Percentiles rank a stretch among this genome's conserved stretches.
Evolutionary conservation across 2,888 invertebrate species (phyloP).

Genomic region (Diploptera punctata): DNA sequence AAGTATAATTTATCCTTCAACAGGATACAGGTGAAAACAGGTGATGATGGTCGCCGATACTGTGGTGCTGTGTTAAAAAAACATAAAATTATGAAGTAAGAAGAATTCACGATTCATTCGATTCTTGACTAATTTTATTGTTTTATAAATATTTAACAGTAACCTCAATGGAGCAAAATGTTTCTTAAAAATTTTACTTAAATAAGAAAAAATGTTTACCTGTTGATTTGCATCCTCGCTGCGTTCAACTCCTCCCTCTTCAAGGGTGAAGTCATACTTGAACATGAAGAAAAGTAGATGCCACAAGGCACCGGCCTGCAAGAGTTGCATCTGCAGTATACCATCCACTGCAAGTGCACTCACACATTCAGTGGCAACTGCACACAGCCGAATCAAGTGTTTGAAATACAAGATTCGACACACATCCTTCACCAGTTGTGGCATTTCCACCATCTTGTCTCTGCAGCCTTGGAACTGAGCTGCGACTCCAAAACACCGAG

Average conservation of each 20-base stretch:
- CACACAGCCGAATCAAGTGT: slow-evolving; percentile 83
- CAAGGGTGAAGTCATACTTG: slow-evolving; percentile 95
- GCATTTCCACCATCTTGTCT: slow-evolving; percentile 83
- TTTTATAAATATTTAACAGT: too few relatives aligned
- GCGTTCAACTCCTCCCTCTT: slow-evolving; percentile 93
- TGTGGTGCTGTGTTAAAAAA: too few relatives aligned
- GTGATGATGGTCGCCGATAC: too few relatives aligned
- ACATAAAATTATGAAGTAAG: too few relatives aligned
- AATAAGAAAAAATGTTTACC: slow-evolving; percentile 47
- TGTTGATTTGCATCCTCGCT: slow-evolving; percentile 85
- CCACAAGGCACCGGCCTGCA: slow-evolving; percentile 89
- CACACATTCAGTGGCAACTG: slow-evolving; percentile 89
- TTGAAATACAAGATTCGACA: slow-evolving; percentile 86
- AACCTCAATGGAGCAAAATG: too few relatives aligned
- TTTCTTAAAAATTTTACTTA: too few relatives aligned
- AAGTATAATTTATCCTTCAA: too few relatives aligned
- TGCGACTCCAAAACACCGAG: slow-evolving; percentile 94
- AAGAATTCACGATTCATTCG: too few relatives aligned
- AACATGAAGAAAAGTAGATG: slow-evolving; percentile 89
- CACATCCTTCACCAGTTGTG: slow-evolving; percentile 86
- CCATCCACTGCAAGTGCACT: slow-evolving; percentile 87
- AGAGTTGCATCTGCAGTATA: slow-evolving; percentile 81
- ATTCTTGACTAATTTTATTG: too few relatives aligned
- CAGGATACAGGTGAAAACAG: too few relatives aligned
- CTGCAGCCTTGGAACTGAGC: slow-evolving; percentile 92